Evolutionary conservation across 2,797 vertebrate species (phyloP), one percentile per base, ranked within the genome.

Genomic region (Sebastes baramenuke): DNA sequence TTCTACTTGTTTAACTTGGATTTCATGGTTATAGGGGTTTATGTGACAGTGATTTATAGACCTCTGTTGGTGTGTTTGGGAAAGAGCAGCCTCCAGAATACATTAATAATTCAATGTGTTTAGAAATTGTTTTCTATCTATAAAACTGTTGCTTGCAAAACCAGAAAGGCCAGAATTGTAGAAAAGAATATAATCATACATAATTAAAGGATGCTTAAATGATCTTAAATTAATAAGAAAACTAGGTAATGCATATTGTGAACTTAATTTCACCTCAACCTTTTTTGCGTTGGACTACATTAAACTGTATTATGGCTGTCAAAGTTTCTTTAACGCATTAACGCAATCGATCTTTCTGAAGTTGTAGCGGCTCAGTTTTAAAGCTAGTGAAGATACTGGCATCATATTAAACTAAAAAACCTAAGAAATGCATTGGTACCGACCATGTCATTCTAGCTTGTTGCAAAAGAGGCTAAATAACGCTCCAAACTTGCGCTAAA

Each of bases 371-470:
- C 42, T 18, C 42, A 46, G 42, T 18, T 46, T 46, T 46, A 46
- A 46, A 46, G 0, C 42, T 8, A 46, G 42, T 18, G 16, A 46
- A 46, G 42, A 46, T 46, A 46, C 42, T 46, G 42, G 42, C 14
- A 46, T 2, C 16, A 0, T 18, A 18, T 46, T 46, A 46, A 46
- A 46, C 42, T 18, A 46, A 0, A 46, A 46, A 46, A 46, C 42
- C 6, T 42, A 42, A 42, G 38, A 6, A 42, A 42, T 42, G 5
- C 5, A 0, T 42, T 42, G 38, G 38, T 42, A 16, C 38, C 38
- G 6, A 42, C 38, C 0, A 16, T 0, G 13, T 42, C 38, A 42
- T 42, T 0, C 38, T 42, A 42, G 38, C 42, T 46, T 46, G 42
- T 18, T 46, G 42, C 38, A 16, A 42, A 42, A 16, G 38, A 42